phyloP scores from a whole-genome alignment of 92 coral and sea anemone genomes.

The Parazoanthus swiftii region DNA sequence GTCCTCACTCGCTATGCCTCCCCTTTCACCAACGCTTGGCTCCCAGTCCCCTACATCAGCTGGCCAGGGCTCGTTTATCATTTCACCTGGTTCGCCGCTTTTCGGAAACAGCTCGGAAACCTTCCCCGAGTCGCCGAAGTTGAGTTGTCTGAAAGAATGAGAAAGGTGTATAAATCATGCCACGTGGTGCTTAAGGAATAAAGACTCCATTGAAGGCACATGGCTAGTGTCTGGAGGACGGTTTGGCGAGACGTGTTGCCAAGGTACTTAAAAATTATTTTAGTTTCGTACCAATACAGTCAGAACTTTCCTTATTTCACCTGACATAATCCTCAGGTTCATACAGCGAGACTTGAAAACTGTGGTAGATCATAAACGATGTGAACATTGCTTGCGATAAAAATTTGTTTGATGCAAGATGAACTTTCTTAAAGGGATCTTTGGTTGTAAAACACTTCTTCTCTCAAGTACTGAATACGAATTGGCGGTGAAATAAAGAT shows the following conservation, averaged over 20 bases:
- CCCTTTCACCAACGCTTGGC: slow-evolving; percentile 75
- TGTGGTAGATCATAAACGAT: background rate
- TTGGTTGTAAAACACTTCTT: too few relatives aligned
- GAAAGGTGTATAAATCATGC: too few relatives aligned
- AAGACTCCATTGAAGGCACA: too few relatives aligned
- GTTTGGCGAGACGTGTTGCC: background rate
- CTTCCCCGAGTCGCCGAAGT: slow-evolving; percentile 63
- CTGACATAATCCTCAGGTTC: background rate
- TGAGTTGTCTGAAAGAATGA: background rate
- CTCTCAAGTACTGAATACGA: too few relatives aligned
- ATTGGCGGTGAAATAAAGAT: too few relatives aligned
- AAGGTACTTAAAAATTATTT: background rate
- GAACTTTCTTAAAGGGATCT: too few relatives aligned
- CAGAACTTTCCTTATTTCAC: background rate
- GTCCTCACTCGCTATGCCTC: slow-evolving; percentile 59
- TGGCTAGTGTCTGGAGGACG: background rate
- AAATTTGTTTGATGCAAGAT: too few relatives aligned
- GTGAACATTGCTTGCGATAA: too few relatives aligned
- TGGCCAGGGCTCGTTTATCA: slow-evolving; percentile 81
- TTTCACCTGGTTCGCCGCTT: slow-evolving; percentile 90
- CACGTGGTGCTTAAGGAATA: background rate
- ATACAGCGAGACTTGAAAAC: background rate
- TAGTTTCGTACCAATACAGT: background rate
- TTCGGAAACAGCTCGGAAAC: slow-evolving; percentile 77
- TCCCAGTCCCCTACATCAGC: slow-evolving; percentile 88